These are phyloP conservation scores for Litoditis marina DNA, from an alignment of 2,888 invertebrate species.

Conservation along the genomic window DNA sequence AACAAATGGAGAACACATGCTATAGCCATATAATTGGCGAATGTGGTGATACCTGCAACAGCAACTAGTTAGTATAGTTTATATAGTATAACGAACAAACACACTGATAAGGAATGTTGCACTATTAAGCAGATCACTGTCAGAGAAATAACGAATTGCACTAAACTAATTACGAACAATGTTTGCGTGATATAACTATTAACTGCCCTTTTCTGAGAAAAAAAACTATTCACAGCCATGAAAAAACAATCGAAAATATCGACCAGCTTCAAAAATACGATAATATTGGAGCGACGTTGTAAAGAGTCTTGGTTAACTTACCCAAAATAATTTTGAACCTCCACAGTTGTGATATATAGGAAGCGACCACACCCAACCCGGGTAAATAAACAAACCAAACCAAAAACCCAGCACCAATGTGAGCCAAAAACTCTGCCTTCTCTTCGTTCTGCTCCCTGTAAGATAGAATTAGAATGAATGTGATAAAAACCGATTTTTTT, in stretches of 20 bases:
- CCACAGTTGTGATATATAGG: slow-evolving; percentile 90
- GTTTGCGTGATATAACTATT: too few relatives aligned
- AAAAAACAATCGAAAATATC: too few relatives aligned
- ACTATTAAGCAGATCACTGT: too few relatives aligned
- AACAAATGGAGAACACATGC: slow-evolving; percentile 90
- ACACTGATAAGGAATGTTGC: too few relatives aligned
- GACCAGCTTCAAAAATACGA: not conserved
- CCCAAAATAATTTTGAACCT: slow-evolving; percentile 87
- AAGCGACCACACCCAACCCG: slow-evolving; percentile 84
- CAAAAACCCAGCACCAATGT: slow-evolving; percentile 92
- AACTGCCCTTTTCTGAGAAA: too few relatives aligned
- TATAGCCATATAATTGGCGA: slow-evolving; percentile 89
- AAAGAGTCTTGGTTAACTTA: too few relatives aligned
- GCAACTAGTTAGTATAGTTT: too few relatives aligned
- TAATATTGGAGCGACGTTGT: not conserved
- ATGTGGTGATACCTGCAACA: slow-evolving; percentile 76
- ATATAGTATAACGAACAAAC: too few relatives aligned
- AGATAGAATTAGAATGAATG: not conserved
- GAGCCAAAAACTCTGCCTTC: slow-evolving; percentile 86
- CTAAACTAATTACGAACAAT: not conserved
- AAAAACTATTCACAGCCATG: too few relatives aligned
- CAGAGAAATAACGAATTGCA: not conserved
- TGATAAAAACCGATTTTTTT: not conserved
- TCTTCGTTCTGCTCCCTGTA: slow-evolving; percentile 74
- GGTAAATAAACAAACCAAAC: slow-evolving; percentile 98